Evolutionary conservation across 2,797 vertebrate species (phyloP).

Genomic region (Phrynocephalus guinanensis): DNA sequence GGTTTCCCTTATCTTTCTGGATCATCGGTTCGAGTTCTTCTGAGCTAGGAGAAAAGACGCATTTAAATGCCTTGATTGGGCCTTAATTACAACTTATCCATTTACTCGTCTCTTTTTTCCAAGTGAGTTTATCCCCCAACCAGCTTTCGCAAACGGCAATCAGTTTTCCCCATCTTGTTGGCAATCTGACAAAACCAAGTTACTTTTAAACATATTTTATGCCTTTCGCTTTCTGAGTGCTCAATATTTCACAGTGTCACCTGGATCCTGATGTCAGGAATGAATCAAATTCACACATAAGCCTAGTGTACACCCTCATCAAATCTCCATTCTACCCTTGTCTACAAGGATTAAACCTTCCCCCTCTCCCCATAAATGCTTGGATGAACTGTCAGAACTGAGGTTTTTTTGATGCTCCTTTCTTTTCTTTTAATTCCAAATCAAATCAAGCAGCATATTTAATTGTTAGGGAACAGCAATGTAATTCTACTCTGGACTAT

Average conservation of each 20-base stretch:
- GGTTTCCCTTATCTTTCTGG: conserved; percentile 32
- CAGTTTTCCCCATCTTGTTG: conserved; percentile 20
- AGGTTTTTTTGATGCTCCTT: conserved; percentile 10
- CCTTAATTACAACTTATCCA: conserved; percentile 55
- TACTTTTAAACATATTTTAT: neutral
- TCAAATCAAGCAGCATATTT: conserved; percentile 20
- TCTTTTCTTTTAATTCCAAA: neutral
- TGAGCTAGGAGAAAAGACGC: conserved; percentile 8
- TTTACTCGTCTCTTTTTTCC: conserved; percentile 45
- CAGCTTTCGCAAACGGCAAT: neutral
- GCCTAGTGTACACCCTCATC: neutral
- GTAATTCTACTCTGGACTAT: conserved; percentile 8
- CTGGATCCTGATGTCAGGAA: conserved; percentile 12
- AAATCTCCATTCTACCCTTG: neutral
- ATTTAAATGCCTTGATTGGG: conserved; percentile 27
- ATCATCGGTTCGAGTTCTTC: conserved; percentile 40
- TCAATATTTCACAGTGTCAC: conserved; percentile 28
- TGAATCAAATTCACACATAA: conserved; percentile 27
- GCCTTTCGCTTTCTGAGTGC: neutral
- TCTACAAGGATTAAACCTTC: neutral
- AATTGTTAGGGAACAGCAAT: neutral
- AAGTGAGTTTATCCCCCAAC: conserved; percentile 30
- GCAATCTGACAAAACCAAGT: conserved; percentile 24
- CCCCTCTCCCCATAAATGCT: neutral
- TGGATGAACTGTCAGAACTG: conserved; percentile 31